Evolutionary conservation across 23 tunicate genomes (phyloP), one percentile per base, ranked within the genome.

Genomic region (Oikopleura vanhoeffeni): DNA sequence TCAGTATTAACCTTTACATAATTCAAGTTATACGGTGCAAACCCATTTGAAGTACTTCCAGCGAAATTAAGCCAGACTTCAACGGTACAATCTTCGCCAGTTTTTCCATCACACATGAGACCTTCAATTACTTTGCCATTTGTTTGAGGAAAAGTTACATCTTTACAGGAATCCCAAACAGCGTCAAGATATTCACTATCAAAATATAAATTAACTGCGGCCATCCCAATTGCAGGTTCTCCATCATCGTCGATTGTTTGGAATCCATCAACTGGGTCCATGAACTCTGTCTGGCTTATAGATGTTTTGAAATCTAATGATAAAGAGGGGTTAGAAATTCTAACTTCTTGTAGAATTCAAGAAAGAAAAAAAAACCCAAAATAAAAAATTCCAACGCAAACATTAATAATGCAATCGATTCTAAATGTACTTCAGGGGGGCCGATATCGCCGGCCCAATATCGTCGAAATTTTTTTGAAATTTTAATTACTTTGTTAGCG

Each of bases 91-190:
- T 84, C 88, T 1, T 91, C 92, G 4, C 99, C 99, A 40, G 84
- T 86, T 83, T 76, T 88, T 0, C 99, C 96, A 76, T 91, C 89
- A 77, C 99, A 95, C 86, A 89, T 85, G 40, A 95, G 71, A 39
- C 87, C 41, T 35, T 85, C 87, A 82, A 76, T 40, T n/a, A 41
- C 76, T 39, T 85, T 87, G 87, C 99, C 96, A 76, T 95, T 95
- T 0, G 99, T 95, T 88, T 95, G 99, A 1, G 99, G 99, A 84
- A 90, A 95, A 39, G 84, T 76, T n/a, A 95, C 99, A 67, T 90
- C 95, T 41, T 88, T 86, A 85, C 99, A 95, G 18, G 96, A 91
- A 30, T 83, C 84, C 83, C 87, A 88, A 2, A 95, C 28, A 0
- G 83, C 84, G 1, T 76, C 86, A 0, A 91, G 84, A 32, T 77